Percentiles rank a stretch among this genome's conserved stretches.
phyloP scores from a whole-genome alignment of 2,113 vertebrate species.

The Indri indri region DNA sequence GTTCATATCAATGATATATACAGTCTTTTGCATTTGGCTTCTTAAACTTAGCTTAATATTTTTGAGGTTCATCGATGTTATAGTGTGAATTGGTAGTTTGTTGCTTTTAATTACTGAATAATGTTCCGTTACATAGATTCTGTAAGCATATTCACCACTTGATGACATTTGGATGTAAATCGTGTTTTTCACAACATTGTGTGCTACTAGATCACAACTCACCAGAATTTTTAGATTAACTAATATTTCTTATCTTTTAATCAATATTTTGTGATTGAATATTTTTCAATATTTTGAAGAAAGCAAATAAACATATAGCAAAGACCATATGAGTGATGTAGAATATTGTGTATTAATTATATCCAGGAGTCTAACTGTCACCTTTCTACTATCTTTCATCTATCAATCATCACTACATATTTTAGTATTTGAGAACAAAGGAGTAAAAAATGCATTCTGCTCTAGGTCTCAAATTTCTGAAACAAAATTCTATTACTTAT shows the following conservation, averaged over 20 bases:
- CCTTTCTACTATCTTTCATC: background rate
- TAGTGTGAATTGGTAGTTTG: background rate
- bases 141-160: background rate
- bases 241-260: background rate
- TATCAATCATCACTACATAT: background rate
- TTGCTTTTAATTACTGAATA: background rate
- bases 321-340: background rate
- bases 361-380: background rate
- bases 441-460: background rate
- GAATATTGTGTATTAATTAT: background rate
- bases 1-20: background rate
- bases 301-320: background rate
- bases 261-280: background rate
- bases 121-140: background rate
- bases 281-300: background rate
- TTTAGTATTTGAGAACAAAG: background rate
- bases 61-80: background rate
- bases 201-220: background rate
- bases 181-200: background rate
- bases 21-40: background rate
- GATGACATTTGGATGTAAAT: background rate
- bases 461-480: background rate
- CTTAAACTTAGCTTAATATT: background rate
- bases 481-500: background rate
- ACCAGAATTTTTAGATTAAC: background rate